These are phyloP conservation scores for Umimayanthus kanabou DNA, from an alignment of 92 coral and sea anemone species.

Conservation along the genomic window DNA sequence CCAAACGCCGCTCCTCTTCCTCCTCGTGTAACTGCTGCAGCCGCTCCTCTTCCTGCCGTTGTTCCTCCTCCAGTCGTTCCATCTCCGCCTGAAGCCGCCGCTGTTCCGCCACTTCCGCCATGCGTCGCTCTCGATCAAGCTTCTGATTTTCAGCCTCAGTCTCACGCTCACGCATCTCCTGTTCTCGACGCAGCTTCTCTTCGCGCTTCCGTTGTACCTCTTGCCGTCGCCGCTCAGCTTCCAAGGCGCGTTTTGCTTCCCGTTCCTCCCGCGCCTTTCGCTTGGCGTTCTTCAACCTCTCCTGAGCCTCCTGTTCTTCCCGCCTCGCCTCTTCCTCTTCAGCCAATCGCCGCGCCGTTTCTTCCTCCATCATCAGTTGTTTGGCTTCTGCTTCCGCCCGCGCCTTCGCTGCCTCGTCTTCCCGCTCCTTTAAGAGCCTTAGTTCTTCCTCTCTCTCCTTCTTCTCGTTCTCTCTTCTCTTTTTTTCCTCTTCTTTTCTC, in stretches of 20 bases:
- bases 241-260: slow-evolving; percentile 85
- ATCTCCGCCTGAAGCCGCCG: slow-evolving; percentile 78
- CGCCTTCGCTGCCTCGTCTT: slow-evolving; percentile 72
- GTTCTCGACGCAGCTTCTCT: slow-evolving; percentile 89
- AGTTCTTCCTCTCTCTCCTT: slow-evolving; percentile 62
- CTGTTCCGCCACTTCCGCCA: slow-evolving; percentile 78
- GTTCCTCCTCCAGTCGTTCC: slow-evolving; percentile 84
- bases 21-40: slow-evolving; percentile 68
- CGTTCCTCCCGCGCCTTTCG: slow-evolving; percentile 94
- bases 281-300: slow-evolving; percentile 62
- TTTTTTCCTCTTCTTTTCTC: slow-evolving; percentile 76
- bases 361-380: slow-evolving; percentile 83
- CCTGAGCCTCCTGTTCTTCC: slow-evolving; percentile 84
- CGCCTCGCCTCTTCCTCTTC: slow-evolving; percentile 83
- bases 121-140: slow-evolving; percentile 82
- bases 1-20: slow-evolving; percentile 83
- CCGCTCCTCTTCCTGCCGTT: slow-evolving; percentile 84
- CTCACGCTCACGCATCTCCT: slow-evolving; percentile 90
- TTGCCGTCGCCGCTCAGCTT: slow-evolving; percentile 88
- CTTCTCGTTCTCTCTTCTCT: slow-evolving; percentile 71
- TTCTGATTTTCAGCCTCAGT: slow-evolving; percentile 75
- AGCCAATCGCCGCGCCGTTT: slow-evolving; percentile 65
- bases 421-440: slow-evolving; percentile 72
- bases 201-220: slow-evolving; percentile 94
- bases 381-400: slow-evolving; percentile 80